Conservation (phyloP, 2,113 vertebrate species). For the Aleadryas rufinucha region DNA sequence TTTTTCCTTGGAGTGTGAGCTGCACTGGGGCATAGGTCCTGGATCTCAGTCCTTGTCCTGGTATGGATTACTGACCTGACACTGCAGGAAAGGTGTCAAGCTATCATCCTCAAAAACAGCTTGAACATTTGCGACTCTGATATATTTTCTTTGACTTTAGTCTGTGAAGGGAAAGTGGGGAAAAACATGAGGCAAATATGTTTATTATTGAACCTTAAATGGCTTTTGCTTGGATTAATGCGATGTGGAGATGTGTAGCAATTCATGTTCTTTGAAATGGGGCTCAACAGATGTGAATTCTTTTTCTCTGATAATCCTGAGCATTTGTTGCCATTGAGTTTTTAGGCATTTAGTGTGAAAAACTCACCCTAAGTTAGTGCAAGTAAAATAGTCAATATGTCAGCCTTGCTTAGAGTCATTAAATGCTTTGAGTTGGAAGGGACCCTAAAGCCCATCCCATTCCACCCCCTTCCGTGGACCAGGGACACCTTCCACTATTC, state of each 20-base stretch:
- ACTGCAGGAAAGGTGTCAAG: not conserved
- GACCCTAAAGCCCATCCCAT: not conserved
- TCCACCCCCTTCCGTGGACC: not conserved
- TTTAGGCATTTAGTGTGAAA: not conserved
- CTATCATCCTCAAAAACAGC: not conserved
- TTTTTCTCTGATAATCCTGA: not conserved
- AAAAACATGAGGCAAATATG: not conserved
- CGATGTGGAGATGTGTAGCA: rapidly evolving
- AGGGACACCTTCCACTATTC: not conserved
- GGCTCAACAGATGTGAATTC: not conserved
- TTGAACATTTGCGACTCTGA: not conserved
- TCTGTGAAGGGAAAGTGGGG: not conserved
- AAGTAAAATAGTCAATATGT: not conserved
- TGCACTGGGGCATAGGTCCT: not conserved
- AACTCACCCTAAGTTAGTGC: not conserved
- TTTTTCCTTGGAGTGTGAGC: not conserved
- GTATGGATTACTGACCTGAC: not conserved
- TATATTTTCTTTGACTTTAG: not conserved
- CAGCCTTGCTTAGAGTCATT: not conserved
- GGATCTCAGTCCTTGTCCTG: not conserved
- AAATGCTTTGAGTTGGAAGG: not conserved
- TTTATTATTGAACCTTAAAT: not conserved
- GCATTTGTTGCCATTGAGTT: not conserved
- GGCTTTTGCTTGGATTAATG: not conserved
- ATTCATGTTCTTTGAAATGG: not conserved